These are phyloP conservation scores for Cosmia trapezina DNA, from an alignment of 2,888 invertebrate genomes.

Conservation along the genomic window DNA sequence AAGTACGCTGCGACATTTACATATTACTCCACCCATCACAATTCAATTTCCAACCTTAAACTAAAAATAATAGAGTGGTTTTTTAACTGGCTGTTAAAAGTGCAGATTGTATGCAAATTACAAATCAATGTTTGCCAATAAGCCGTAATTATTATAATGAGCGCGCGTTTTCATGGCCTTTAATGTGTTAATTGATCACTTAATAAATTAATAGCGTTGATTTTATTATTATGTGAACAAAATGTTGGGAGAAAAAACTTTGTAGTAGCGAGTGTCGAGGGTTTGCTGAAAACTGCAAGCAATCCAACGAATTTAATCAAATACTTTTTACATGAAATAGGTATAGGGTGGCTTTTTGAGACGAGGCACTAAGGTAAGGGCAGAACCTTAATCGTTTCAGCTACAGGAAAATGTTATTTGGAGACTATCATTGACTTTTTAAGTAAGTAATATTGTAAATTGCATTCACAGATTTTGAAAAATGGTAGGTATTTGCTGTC, in stretches of 20 bases:
- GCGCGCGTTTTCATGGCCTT: slow-evolving; percentile 61
- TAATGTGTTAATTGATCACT: slow-evolving; percentile 68
- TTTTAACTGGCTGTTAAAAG: background rate
- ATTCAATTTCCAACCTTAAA: slow-evolving; percentile 11
- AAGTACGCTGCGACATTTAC: slow-evolving; percentile 61
- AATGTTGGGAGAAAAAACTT: slow-evolving; percentile 19
- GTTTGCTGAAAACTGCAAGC: background rate
- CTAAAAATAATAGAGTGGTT: background rate
- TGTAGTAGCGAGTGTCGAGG: background rate
- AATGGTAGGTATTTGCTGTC: background rate
- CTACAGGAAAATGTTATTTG: background rate
- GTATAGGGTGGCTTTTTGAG: background rate
- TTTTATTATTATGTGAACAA: slow-evolving; percentile 48
- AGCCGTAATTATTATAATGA: slow-evolving; percentile 66
- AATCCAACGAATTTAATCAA: background rate
- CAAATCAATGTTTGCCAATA: slow-evolving; percentile 67
- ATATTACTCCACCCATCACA: slow-evolving; percentile 21
- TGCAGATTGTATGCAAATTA: slow-evolving; percentile 67
- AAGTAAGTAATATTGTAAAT: background rate
- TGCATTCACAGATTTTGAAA: background rate
- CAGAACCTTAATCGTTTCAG: background rate
- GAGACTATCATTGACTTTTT: background rate
- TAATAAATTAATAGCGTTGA: slow-evolving; percentile 57
- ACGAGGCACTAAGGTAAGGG: too few relatives aligned
- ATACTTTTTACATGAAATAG: background rate